Percentiles rank a stretch among this genome's conserved stretches.
phyloP scores from a whole-genome alignment of 2,888 invertebrate genomes.

The Agonopterix subpropinquella region DNA sequence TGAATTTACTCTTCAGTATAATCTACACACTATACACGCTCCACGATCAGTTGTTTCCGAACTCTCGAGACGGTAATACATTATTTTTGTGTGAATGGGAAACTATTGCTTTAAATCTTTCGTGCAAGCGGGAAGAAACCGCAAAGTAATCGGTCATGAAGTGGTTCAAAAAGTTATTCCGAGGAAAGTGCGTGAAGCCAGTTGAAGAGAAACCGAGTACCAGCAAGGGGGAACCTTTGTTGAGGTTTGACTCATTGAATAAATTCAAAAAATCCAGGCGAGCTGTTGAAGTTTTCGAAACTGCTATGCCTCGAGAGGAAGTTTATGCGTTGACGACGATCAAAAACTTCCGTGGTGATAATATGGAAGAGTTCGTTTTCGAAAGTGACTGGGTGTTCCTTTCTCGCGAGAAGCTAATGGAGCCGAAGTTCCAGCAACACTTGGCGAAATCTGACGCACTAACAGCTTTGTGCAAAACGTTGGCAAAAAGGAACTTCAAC shows the following conservation, averaged over 20 bases:
- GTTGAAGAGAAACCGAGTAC: conserved; percentile 19
- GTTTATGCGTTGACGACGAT: conserved; percentile 56
- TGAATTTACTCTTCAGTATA: conserved; percentile 32
- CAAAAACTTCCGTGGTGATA: conserved; percentile 51
- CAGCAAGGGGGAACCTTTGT: conserved; percentile 23
- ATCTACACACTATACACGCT: conserved; percentile 25
- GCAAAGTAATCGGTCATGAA: conserved; percentile 76
- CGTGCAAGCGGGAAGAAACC: conserved; percentile 78
- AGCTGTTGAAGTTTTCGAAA: conserved; percentile 22
- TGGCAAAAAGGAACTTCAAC: conserved; percentile 29
- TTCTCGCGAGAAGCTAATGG: conserved; percentile 40
- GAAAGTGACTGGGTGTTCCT: conserved; percentile 64
- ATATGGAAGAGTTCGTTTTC: conserved; percentile 42
- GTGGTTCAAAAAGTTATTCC: conserved; percentile 80
- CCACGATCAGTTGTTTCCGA: conserved; percentile 36
- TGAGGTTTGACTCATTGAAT: conserved; percentile 28
- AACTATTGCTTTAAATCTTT: conserved; percentile 77
- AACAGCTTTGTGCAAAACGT: conserved; percentile 40
- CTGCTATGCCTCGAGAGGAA: conserved; percentile 27
- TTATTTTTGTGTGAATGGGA: conserved; percentile 69
- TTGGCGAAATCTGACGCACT: conserved; percentile 39
- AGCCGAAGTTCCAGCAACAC: conserved; percentile 49
- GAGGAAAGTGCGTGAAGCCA: conserved; percentile 68
- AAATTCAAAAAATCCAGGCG: conserved; percentile 16
- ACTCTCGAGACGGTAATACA: conserved; percentile 22